A percentile compares a stretch with the other conserved stretches of the same genome.
Evolutionary conservation across 2,888 invertebrate species (phyloP).

Genomic region (Hyposoter dolosus): DNA sequence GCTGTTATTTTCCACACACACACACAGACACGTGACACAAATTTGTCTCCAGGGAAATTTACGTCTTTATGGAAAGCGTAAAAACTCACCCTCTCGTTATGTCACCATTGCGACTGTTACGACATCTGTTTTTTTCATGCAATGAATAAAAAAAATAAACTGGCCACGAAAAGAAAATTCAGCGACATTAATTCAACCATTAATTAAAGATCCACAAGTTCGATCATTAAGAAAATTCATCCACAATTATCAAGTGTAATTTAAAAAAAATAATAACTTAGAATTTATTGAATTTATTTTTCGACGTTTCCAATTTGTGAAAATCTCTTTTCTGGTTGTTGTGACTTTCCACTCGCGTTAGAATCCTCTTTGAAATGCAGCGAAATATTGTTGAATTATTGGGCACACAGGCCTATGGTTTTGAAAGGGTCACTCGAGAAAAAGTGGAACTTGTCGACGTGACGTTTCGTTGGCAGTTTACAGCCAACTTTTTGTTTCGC

Average conservation of each 20-base stretch:
- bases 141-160: conserved; percentile 13
- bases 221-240: background rate
- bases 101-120: conserved; percentile 9
- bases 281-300: background rate
- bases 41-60: conserved; percentile 78
- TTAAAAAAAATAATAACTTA: too few relatives aligned
- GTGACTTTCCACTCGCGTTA: background rate
- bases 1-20: conserved; percentile 68
- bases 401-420: background rate
- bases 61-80: conserved; percentile 75
- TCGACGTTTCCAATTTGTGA: background rate
- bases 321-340: background rate
- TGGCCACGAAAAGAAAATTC: background rate
- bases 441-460: background rate
- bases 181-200: background rate
- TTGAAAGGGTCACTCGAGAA: background rate
- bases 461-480: background rate
- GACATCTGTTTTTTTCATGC: background rate
- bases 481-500: too few relatives aligned
- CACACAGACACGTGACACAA: conserved; percentile 75
- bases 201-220: background rate
- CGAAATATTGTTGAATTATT: background rate
- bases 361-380: background rate
- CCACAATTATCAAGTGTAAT: background rate
- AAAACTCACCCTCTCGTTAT: conserved; percentile 35